Percentiles rank a stretch among this genome's conserved stretches.
Conservation (phyloP, 2,888 invertebrate genomes). For the Idaea straminata region DNA sequence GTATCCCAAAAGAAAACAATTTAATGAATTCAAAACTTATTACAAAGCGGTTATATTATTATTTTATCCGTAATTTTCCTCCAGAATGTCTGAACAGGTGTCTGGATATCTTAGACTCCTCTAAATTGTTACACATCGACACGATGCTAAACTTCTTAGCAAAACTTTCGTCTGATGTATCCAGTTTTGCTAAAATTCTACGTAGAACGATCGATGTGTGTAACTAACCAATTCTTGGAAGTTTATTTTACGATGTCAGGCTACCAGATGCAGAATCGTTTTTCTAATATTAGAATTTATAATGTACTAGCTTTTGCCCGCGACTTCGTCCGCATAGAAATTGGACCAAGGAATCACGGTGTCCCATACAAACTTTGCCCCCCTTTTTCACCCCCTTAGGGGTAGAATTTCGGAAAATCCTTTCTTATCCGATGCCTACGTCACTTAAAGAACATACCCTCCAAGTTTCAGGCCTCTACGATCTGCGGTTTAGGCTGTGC, state of each 20-base stretch:
- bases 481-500: no score
- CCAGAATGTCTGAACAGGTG: not conserved
- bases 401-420: no score
- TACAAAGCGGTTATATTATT: not conserved
- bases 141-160: not conserved
- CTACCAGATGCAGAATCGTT: not conserved
- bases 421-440: no score
- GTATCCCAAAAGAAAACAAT: no score
- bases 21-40: no score
- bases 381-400: no score
- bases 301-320: no score
- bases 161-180: not conserved
- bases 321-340: no score
- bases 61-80: not conserved
- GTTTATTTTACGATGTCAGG: not conserved
- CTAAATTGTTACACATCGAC: not conserved
- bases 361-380: no score
- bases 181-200: not conserved
- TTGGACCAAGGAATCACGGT: no score
- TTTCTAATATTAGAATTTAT: constrained; percentile 6
- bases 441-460: no score
- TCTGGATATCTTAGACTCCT: not conserved
- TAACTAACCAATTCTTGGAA: not conserved
- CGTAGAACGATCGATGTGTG: not conserved
- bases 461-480: no score